Evolutionary conservation across 2,113 vertebrate species (phyloP).

Genomic region (Ondatra zibethicus): DNA sequence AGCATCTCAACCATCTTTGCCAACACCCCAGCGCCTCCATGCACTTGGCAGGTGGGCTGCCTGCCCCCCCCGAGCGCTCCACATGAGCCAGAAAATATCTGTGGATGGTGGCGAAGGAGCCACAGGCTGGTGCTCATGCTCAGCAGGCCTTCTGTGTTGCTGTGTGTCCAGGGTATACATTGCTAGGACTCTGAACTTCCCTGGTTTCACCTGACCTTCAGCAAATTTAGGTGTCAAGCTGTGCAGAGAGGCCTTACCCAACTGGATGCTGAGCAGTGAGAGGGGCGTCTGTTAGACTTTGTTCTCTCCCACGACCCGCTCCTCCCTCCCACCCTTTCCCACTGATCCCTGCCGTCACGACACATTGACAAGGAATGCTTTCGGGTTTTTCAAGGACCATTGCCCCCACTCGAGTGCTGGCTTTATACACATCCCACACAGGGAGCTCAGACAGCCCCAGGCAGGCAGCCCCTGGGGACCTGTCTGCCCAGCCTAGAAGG

Average conservation of each 20-base stretch:
- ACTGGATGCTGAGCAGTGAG: not conserved
- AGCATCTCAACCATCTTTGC: constrained; percentile 29
- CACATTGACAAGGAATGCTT: constrained; percentile 73
- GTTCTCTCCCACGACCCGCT: constrained; percentile 44
- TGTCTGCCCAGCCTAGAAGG: too few species aligned
- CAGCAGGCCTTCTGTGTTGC: not conserved
- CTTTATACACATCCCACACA: not conserved
- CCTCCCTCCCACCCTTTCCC: constrained; percentile 54
- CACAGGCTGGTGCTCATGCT: not conserved
- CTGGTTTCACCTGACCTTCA: not conserved
- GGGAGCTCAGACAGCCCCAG: not conserved
- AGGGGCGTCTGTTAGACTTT: not conserved
- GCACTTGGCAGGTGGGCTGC: not conserved
- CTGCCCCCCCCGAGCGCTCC: constrained; percentile 27
- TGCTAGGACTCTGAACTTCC: constrained; percentile 30
- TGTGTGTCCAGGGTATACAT: constrained; percentile 44
- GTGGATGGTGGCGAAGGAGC: not conserved
- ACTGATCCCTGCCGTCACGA: constrained; percentile 68
- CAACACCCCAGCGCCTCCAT: constrained; percentile 8
- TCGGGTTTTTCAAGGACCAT: constrained; percentile 67
- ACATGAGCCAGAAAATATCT: not conserved
- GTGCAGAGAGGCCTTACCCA: not conserved
- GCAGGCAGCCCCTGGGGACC: not conserved
- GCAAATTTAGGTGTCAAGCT: not conserved
- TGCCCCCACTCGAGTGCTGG: constrained; percentile 32